Evolutionary conservation across 2,888 invertebrate genomes (phyloP).

Genomic region (Spisula solida): DNA sequence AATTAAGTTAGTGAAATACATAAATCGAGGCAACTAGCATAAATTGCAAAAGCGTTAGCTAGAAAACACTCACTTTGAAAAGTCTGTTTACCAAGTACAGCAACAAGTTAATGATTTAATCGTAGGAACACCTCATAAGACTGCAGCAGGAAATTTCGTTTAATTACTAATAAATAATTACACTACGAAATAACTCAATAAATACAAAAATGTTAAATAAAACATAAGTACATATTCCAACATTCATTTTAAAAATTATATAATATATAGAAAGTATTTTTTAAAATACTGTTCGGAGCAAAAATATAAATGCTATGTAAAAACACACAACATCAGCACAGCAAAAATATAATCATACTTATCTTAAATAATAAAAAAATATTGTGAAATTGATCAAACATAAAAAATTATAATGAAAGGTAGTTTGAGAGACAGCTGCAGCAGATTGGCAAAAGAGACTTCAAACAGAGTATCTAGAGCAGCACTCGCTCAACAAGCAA

Average conservation of each 20-base stretch:
- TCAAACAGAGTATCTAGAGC: constrained; percentile 14
- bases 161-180: background rate
- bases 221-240: background rate
- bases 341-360: background rate
- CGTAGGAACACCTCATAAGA: too few relatives aligned
- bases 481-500: constrained; percentile 52
- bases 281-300: constrained; percentile 5
- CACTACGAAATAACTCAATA: background rate
- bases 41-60: background rate
- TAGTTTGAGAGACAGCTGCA: constrained; percentile 34
- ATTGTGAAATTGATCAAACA: background rate
- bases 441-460: constrained; percentile 24
- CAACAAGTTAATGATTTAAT: background rate
- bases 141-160: too few relatives aligned
- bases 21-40: background rate
- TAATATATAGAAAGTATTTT: background rate
- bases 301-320: background rate
- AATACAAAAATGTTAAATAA: background rate
- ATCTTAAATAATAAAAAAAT: constrained; percentile 8
- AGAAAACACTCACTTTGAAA: background rate
- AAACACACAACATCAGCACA: constrained; percentile 12
- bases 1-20: background rate
- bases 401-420: background rate
- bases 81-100: background rate
- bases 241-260: background rate